Evolutionary conservation across 2,113 vertebrate genomes (phyloP), one percentile per base, ranked within the genome.

Genomic region (Cebus imitator): DNA sequence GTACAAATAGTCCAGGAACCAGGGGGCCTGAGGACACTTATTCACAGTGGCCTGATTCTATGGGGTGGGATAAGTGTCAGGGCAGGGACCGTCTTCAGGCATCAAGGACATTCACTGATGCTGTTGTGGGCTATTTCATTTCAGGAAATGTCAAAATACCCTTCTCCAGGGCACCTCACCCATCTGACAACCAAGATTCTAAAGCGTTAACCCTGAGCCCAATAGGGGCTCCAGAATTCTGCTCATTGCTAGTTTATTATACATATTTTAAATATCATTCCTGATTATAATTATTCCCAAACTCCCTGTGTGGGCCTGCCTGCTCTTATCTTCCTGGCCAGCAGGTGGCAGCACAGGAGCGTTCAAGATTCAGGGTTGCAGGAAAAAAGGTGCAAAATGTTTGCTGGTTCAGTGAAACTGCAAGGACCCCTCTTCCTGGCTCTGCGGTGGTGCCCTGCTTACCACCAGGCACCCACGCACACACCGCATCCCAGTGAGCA

Each of bases 291-390:
- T 40, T 20, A 66, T 57, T 78, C 23, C 14, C 10, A 43, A 27
- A 16, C 50, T 76, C 48, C 21, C 2, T 13, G 21, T 13, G 78
- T 20, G 48, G 10, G 0, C 18, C 16, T 4, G 3, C 73, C 43
- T 84, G 96, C 50, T 48, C 32, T 87, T 76, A 83, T 81, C 20
- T 0, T 12, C 21, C 5, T 75, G 73, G 72, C 75, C 98, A 96
- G 95, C n/a, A 97, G 97, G 78, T 95, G 97, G 92, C 96, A 98
- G 97, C 95, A 97, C 64, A 87, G 72, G 95, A 75, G 8, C 80
- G 0, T 6, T 1, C 50, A 95, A 80, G 12, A 6, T 3, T 52
- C 57, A 35, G 10, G 4, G 2, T 10, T 11, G 21, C 9, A 17
- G 0, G 1, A 12, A 72, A 37, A 20, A 8, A 79, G 9, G 27